phyloP scores from a whole-genome alignment of 23 tunicate genomes.

The Phallusia fumigata region DNA sequence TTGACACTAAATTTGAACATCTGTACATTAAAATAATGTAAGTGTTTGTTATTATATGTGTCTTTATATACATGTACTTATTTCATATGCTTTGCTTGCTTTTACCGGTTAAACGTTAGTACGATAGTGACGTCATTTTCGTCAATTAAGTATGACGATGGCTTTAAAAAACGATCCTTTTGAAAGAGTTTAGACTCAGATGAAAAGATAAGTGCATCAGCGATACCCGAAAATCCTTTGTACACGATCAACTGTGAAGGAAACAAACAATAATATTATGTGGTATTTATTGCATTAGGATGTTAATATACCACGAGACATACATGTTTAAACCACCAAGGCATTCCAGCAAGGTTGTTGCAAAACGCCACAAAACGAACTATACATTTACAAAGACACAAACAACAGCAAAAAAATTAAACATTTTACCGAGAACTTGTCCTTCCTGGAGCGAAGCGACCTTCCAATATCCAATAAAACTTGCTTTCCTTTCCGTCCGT shows the following conservation, averaged over 20 bases:
- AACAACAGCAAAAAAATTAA: too few species aligned
- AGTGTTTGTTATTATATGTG: too few species aligned
- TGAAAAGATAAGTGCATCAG: slow-evolving; percentile 5
- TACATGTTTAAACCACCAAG: too few species aligned
- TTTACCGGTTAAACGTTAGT: slow-evolving; percentile 30
- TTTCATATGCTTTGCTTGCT: too few species aligned
- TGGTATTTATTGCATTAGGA: too few species aligned
- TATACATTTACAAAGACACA: too few species aligned
- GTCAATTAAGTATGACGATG: slow-evolving; percentile 29
- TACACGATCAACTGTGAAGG: slow-evolving; percentile 39
- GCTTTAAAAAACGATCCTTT: slow-evolving; percentile 19
- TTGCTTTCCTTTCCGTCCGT: slow-evolving; percentile 50
- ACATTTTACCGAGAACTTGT: not conserved
- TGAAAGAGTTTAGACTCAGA: slow-evolving; percentile 21
- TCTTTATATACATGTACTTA: too few species aligned
- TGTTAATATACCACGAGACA: too few species aligned
- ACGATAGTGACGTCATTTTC: slow-evolving; percentile 30
- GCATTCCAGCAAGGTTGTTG: too few species aligned
- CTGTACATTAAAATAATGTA: too few species aligned
- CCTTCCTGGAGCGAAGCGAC: not conserved
- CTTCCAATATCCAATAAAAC: slow-evolving; percentile 44
- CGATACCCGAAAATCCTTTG: slow-evolving; percentile 13
- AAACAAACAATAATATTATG: not conserved
- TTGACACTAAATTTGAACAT: too few species aligned
- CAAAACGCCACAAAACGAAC: too few species aligned